Base-by-base conservation (phyloP, 1,140 invertebrate species). In the Metopolophium dirhodum region DNA sequence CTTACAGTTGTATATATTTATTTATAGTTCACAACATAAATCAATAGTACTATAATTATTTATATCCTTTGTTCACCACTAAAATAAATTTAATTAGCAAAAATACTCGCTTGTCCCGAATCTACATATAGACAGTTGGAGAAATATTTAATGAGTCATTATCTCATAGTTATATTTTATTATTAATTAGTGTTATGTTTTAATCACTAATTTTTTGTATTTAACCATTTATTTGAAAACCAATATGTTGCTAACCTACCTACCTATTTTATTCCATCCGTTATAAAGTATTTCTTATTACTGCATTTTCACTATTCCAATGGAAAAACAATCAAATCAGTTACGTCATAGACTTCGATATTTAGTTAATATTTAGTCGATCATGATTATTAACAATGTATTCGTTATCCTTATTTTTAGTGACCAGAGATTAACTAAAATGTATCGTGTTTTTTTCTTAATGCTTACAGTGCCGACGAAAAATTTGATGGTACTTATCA, bases 401-500 rank as follows among this genome's bases (percentile, higher is more conserved):
- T 68, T n/a, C 57, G 30, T 82, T 82, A 35, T 35, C 18, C 7
- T 77, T 20, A 83, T 83, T 22, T 41, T 85, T 9, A 87, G 7
- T 30, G 22, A 47, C 4, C 26, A 47, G 2, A 26, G 14, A 35
- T 86, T 86, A 86, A 54, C n/a, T 14, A n/a, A 68, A 30, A 68
- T 68, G 30, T 68, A n/a, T n/a, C 2, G 30, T 86, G 86, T 35
- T 14, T 37, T 30, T 90, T 30, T 90, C 41, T 8, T 68, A 11
- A 68, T 93, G 94, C 94, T 94, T 94, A 95, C 96, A 99, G 99
- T 97, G 99, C 99, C 96, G 98, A 99, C 96, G 98, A 99, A 96
- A 97, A 97, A 96, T 99, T 99, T 96, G 99, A 99, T 96, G 98
- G 98, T 95, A 99, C 98, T 94, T 99, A 97, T 96, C 98, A 98